Percentiles rank a stretch among this genome's conserved stretches.
These are phyloP conservation scores for Syngnathus typhle DNA, from an alignment of 2,113 vertebrate species.

Conservation along the genomic window DNA sequence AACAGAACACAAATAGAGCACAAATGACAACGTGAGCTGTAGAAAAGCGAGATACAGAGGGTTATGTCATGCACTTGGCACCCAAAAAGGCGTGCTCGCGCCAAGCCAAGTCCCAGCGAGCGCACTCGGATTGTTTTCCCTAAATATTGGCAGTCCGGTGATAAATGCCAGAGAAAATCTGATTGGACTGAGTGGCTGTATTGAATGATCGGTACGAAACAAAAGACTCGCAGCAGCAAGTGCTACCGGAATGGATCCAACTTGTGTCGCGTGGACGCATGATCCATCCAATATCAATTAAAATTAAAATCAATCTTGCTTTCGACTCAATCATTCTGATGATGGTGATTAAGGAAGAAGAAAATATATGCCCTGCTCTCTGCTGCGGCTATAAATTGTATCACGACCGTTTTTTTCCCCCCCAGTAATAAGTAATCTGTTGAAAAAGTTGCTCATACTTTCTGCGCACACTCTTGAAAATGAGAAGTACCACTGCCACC, in stretches of 20 bases:
- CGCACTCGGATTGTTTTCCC: constrained; percentile 23
- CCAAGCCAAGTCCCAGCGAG: constrained; percentile 12
- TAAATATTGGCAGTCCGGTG: constrained; percentile 33
- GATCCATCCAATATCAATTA: neutral
- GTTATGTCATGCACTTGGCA: constrained; percentile 31
- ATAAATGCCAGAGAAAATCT: constrained; percentile 23
- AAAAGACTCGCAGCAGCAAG: constrained; percentile 13
- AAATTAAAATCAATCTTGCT: neutral
- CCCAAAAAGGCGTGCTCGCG: constrained; percentile 20
- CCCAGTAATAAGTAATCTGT: too few species aligned
- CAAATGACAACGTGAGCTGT: constrained; percentile 34
- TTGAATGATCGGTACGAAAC: constrained; percentile 29
- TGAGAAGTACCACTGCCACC: too few species aligned
- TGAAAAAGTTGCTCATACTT: too few species aligned
- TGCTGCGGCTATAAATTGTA: too few species aligned
- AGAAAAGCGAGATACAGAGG: constrained; percentile 23
- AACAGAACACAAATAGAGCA: constrained; percentile 26
- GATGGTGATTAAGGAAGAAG: neutral
- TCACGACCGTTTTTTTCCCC: too few species aligned
- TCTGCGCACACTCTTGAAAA: too few species aligned
- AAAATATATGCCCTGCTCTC: too few species aligned
- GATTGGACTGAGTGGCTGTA: constrained; percentile 25
- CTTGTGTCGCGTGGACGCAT: neutral
- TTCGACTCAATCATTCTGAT: neutral
- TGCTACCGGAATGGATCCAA: constrained; percentile 1